Evolutionary conservation across 1,140 invertebrate genomes (phyloP), one percentile per base, ranked within the genome.

Genomic region (Pachyrhynchus sulphureomaculatus): DNA sequence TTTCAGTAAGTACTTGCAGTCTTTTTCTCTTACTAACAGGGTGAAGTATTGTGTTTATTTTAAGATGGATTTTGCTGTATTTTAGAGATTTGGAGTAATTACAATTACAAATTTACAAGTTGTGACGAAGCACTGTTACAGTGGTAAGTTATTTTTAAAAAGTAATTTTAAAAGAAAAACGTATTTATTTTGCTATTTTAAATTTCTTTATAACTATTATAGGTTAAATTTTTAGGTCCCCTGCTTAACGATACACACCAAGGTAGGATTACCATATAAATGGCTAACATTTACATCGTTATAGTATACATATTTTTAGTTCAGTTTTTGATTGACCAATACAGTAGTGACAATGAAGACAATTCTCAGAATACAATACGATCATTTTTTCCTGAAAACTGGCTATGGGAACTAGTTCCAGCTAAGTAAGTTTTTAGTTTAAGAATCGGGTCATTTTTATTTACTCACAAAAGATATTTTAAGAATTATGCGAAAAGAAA

Each of bases 301-400:
- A n/a, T n/a, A n/a, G n/a, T n/a, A n/a, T n/a, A n/a, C n/a, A 55
- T 17, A 23, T 53, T 58, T 66, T 41, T 33, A 64, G 66, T 60
- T 24, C 54, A 65, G 33, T 66, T 59, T 36, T 21, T 63, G 15
- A 68, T 57, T 15, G 61, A 68, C 21, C 52, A 66, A 20, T 68
- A 70, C 54, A 65, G 76, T 3, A 73, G 77, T 45, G 70, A 78
- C 45, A 37, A 71, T 12, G 72, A 75, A 0, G 73, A 77, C 45
- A 68, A 68, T 10, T 36, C 55, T 2, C 71, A 69, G 2, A 51
- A 71, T 0, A 71, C 69, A 2, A 69, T 84, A 1, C 77, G 86
- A 62, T 79, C 80, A 0, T 82, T 81, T 66, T 88, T 88, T 68
- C 86, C 86, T 2, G 86, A 88, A 75, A 87, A 85, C 0, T 88